Base-by-base conservation (phyloP, 2,797 vertebrate genomes). In the Hipposideros larvatus region DNA sequence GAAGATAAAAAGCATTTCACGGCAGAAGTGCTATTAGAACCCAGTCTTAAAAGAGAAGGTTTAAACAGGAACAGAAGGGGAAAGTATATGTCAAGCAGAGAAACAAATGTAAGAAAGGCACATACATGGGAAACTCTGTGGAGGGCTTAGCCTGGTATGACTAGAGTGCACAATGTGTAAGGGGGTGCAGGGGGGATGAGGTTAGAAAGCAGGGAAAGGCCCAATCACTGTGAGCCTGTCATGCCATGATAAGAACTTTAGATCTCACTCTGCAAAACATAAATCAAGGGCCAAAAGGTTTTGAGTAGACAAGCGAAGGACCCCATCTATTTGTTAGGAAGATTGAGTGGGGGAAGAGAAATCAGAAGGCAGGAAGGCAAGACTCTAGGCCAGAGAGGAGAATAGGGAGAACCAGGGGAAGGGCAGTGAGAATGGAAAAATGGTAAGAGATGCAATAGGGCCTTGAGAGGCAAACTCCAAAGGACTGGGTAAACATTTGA, bases 31-130 rank as follows among this genome's bases (percentile, higher is more conserved):
- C 26, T 70, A 74, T 78, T 78, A 74, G 92, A 96, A 51, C 31
- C 9, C 31, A 96, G 79, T 85, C 89, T 91, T 85, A 61, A 91
- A 94, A 86, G 63, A 92, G 87, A 85, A 84, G 57, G 41, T 48
- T 85, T 46, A 85, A 85, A 61, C 4, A 37, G 48, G 85, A 91
- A 89, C 18, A 73, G 26, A 89, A 91, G 19, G 34, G 13, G 15
- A 84, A 87, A 75, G 28, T 28, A 74, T 31, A 28, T 11, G 34
- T 66, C 28, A 87, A 79, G 66, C 68, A 57, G 74, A 82, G 24
- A 37, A 26, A 82, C 78, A 73, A 87, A 86, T 11, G 14, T 83
- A 92, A 95, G 83, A 53, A 83, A 94, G 48, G 11, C 31, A 84
- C n/a, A 37, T 13, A 48, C 2, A 16, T n/a, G 41, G 24, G 66